Conservation (phyloP, 2,797 vertebrate species). For the Holocentrus rufus region DNA sequence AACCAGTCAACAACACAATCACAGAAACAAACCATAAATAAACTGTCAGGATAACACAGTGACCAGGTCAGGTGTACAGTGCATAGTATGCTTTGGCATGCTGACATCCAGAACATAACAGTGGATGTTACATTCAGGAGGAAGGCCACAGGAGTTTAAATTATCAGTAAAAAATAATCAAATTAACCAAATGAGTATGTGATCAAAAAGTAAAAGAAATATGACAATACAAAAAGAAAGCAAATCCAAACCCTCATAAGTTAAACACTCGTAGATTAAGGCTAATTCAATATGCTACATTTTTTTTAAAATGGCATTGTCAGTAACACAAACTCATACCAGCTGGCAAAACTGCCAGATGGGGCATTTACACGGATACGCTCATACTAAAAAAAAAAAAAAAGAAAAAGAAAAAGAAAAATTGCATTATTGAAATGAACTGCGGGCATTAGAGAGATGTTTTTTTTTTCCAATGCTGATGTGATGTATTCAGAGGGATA, state of each 20-base stretch:
- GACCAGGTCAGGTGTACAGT: constrained; percentile 88
- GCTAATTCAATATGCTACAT: constrained; percentile 84
- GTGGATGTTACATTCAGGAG: constrained; percentile 87
- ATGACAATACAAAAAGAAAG: constrained; percentile 62
- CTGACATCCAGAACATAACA: constrained; percentile 88
- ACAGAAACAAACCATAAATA: constrained; percentile 70
- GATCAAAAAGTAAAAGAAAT: constrained; percentile 67
- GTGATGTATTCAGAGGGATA: constrained; percentile 26
- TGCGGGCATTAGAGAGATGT: constrained; percentile 51
- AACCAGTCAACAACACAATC: constrained; percentile 76
- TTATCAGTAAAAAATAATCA: constrained; percentile 73
- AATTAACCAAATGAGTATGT: constrained; percentile 58
- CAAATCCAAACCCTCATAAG: constrained; percentile 61
- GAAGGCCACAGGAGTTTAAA: constrained; percentile 87
- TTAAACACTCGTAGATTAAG: constrained; percentile 81
- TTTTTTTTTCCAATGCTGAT: constrained; percentile 29
- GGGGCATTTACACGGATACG: constrained; percentile 54
- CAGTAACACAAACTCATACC: constrained; percentile 61
- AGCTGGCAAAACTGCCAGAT: constrained; percentile 61
- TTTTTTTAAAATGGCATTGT: constrained; percentile 76
- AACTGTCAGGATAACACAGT: constrained; percentile 84
- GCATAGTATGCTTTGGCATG: constrained; percentile 91
- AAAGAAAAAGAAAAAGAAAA: constrained; percentile 44
- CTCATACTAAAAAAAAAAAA: constrained; percentile 55
- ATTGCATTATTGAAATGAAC: constrained; percentile 60